Conservation (phyloP, 1,140 invertebrate genomes). For the Eueides isabella region DNA sequence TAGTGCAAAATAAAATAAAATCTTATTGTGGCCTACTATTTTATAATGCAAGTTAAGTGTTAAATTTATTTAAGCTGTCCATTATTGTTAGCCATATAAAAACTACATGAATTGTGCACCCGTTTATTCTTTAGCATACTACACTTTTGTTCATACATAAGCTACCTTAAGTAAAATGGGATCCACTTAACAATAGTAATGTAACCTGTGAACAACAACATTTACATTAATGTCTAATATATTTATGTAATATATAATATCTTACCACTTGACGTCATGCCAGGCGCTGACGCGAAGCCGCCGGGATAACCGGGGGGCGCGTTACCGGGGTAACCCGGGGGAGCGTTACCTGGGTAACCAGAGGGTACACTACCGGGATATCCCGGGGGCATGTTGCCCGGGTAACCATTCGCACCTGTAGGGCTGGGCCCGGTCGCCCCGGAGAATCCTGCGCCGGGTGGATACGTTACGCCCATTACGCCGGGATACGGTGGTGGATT, state of each 20-base stretch:
- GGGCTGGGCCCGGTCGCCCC: constrained; percentile 42
- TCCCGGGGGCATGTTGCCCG: constrained; percentile 46
- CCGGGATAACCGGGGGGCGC: constrained; percentile 55
- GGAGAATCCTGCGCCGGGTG: constrained; percentile 63
- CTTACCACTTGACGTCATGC: constrained; percentile 44
- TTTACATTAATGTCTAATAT: constrained; percentile 29
- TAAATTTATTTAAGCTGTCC: neutral
- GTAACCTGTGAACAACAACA: constrained; percentile 37
- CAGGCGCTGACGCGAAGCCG: constrained; percentile 54
- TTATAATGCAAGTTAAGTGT: no score
- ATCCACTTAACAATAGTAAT: constrained; percentile 30
- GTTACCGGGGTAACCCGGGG: constrained; percentile 47
- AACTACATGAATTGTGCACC: no score
- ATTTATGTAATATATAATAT: neutral
- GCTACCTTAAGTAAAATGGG: constrained; percentile 18
- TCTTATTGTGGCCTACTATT: no score
- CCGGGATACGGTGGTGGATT: constrained; percentile 98
- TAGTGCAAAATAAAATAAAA: no score
- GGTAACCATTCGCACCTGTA: constrained; percentile 46
- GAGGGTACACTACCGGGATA: constrained; percentile 52
- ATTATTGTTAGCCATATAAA: neutral
- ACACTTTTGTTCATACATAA: constrained; percentile 1
- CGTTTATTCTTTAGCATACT: neutral
- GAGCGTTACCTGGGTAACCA: constrained; percentile 54
- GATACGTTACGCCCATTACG: constrained; percentile 82